Evolutionary conservation across 1,140 invertebrate species (phyloP), one percentile per base, ranked within the genome.

Genomic region (Thaumatotibia leucotreta): DNA sequence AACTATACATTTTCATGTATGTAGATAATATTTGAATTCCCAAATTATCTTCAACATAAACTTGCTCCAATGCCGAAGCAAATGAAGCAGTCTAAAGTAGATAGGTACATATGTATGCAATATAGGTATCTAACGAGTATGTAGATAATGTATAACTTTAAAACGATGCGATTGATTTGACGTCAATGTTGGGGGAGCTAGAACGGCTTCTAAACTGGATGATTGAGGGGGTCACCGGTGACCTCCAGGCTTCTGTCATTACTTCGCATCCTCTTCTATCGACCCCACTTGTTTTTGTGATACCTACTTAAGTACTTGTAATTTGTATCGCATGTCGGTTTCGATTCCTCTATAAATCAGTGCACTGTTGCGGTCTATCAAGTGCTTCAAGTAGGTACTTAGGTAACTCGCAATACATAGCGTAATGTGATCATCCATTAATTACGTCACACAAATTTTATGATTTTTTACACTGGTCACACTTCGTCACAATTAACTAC

Each of bases 141-240:
- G 17, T 20, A 45, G 1, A 0, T 20, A 45, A 2, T 29, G 5
- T 17, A 45, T 17, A 29, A 45, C 39, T 45, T 45, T 45, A 45
- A 27, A 58, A 58, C 52, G 24, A 58, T 58, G 24, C 52, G 52
- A 58, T 58, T 58, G 52, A 58, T 27, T 58, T 58, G 52, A 58
- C 52, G 22, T 58, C 52, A 58, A 58, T 27, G 52, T 27, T 58
- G 23, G 52, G 52, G 52, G 52, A 58, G 52, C 23, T 58, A 29
- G 24, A 29, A 58, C 52, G 52, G 52, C 39, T 45, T 58, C 52
- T 58, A 58, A 45, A 58, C 52, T 58, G 24, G 52, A 58, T 58
- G 52, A 58, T 58, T 58, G 52, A 5, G 24, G 52, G 52, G 52
- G 52, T 27, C 39, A 45, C 24, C 52, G 23, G 24, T n/a, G 52